Percentiles rank a stretch among this genome's conserved stretches.
phyloP scores from a whole-genome alignment of 1,140 invertebrate species.

The Leptoteleia sp. region DNA sequence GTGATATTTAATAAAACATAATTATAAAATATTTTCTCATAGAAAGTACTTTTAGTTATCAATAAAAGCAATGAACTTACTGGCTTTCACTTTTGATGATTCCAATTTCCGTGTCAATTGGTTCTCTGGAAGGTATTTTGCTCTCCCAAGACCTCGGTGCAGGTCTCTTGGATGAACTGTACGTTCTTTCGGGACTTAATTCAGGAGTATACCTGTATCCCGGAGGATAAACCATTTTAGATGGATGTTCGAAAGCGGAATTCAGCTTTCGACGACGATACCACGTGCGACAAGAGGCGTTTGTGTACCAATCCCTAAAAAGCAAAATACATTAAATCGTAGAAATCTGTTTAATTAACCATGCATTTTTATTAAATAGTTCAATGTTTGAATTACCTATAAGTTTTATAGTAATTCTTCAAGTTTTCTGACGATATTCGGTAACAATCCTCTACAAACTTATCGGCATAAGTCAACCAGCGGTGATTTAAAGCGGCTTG shows the following conservation, averaged over 20 bases:
- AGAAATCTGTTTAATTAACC: neutral
- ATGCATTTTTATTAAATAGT: too few species aligned
- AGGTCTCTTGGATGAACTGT: slow-evolving; percentile 78
- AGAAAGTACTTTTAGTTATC: too few species aligned
- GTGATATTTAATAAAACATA: too few species aligned
- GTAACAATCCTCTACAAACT: slow-evolving; percentile 84
- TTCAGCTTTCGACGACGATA: slow-evolving; percentile 90
- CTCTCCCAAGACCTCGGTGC: slow-evolving; percentile 84
- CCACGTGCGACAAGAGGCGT: slow-evolving; percentile 92
- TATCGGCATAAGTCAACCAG: slow-evolving; percentile 90
- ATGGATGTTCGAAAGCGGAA: slow-evolving; percentile 93
- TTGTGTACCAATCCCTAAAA: slow-evolving; percentile 91
- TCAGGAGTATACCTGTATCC: slow-evolving; percentile 90
- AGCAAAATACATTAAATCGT: slow-evolving; percentile 13
- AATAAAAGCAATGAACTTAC: slow-evolving; percentile 82
- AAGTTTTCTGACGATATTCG: slow-evolving; percentile 88
- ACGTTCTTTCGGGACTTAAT: slow-evolving; percentile 83
- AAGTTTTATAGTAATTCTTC: slow-evolving; percentile 88
- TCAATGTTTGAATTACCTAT: too few species aligned
- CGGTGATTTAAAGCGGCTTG: slow-evolving; percentile 90
- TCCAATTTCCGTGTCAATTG: slow-evolving; percentile 91
- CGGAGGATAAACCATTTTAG: slow-evolving; percentile 96
- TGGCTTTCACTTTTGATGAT: slow-evolving; percentile 92
- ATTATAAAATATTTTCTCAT: too few species aligned
- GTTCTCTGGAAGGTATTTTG: slow-evolving; percentile 87